These are phyloP conservation scores for Sphenopsis melanotis DNA, from an alignment of 2,797 vertebrate species.

Conservation along the genomic window DNA sequence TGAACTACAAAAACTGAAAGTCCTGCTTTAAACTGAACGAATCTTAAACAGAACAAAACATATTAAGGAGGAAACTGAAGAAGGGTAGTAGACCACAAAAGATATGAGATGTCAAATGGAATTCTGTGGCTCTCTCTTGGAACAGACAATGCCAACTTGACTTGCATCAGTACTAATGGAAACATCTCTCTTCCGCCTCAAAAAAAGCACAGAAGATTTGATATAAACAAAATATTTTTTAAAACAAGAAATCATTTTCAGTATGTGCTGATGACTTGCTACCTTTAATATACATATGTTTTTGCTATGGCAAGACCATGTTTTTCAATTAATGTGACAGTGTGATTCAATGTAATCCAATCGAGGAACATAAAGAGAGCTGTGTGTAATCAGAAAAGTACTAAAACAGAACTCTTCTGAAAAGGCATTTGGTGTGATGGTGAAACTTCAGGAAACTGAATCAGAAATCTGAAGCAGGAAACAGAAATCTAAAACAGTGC, in stretches of 20 bases:
- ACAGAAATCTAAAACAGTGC: conserved; percentile 67
- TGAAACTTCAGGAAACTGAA: conserved; percentile 69
- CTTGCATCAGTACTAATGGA: not conserved
- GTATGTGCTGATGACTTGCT: conserved; percentile 39
- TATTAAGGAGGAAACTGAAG: not conserved
- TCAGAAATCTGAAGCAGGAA: conserved; percentile 70
- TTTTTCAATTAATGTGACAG: conserved; percentile 64
- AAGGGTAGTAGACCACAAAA: not conserved
- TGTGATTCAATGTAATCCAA: conserved; percentile 59
- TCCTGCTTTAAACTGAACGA: not conserved
- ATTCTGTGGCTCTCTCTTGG: not conserved
- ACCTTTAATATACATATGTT: conserved; percentile 14
- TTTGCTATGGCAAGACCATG: conserved; percentile 31
- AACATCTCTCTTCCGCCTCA: not conserved
- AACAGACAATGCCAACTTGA: not conserved
- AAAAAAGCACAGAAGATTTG: not conserved
- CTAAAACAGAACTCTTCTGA: conserved; percentile 67
- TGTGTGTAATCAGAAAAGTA: conserved; percentile 56
- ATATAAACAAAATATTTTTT: not conserved
- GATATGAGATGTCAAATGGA: not conserved
- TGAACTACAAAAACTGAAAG: not conserved
- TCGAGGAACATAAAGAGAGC: conserved; percentile 35
- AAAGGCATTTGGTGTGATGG: conserved; percentile 51
- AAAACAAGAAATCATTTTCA: conserved; percentile 34
- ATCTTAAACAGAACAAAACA: not conserved